Evolutionary conservation across 2,888 invertebrate species (phyloP), one percentile per base, ranked within the genome.

Genomic region (Tenthredo notha): DNA sequence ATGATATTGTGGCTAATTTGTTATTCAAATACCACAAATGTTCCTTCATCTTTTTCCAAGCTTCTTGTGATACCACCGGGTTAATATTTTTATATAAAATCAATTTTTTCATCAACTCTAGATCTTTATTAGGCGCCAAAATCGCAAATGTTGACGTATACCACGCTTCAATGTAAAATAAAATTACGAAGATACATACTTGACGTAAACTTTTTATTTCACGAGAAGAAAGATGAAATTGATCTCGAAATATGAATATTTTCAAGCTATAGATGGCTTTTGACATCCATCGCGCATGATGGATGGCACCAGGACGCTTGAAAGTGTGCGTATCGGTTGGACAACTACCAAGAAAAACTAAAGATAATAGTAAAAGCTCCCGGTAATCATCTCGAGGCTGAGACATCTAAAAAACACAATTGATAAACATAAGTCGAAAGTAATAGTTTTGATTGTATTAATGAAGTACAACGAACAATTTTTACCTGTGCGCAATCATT

Each of bases 181-280:
- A 47, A 47, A 12, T 12, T 15, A 47, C 18, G 18, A 47, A 47
- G 18, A 18, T 47, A 47, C 47, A 47, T 4, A 47, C 47, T 47
- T 47, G 47, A 18, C 47, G 47, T 47, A 47, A 47, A 47, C 47
- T 47, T 12, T 47, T 47, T 47, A 18, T 47, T 18, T 47, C 47
- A 18, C 47, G 47, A 47, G 18, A 3, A 0, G 47, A 18, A 47
- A 47, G 47, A 18, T 18, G 15, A 47, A 47, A 47, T 47, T 47
- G 47, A 18, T 65, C 65, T 6, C 65, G 65, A 85, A 90, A 90
- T 18, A 91, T 67, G 82, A 85, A 90, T 40, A 90, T 89, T 88
- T 91, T 91, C 15, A 89, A 87, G 61, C 86, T 87, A 85, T 90
- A 90, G 74, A 90, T 88, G 12, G 88, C 89, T 85, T 90, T 90